A percentile compares a stretch with the other conserved stretches of the same genome.
Conservation (phyloP, 1,140 invertebrate species). For the Bombus ignitus region DNA sequence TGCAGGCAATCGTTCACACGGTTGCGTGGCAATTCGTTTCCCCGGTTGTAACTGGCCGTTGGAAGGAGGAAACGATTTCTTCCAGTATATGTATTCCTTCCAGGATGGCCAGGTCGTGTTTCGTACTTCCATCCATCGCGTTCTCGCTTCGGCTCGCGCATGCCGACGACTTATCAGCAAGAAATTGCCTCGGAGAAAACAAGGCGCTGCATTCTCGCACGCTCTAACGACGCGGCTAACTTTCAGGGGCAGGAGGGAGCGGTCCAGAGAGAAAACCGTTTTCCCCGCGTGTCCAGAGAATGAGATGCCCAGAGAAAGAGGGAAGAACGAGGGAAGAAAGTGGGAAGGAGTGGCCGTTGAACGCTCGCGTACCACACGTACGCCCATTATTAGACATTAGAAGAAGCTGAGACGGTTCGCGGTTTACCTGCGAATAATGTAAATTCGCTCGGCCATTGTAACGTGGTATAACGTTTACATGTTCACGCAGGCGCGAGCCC, state of each 20-base stretch:
- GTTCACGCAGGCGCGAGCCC: neutral
- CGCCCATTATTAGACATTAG: slow-evolving; percentile 65
- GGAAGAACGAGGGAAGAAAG: neutral
- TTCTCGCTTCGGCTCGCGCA: slow-evolving; percentile 21
- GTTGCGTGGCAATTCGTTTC: slow-evolving; percentile 26
- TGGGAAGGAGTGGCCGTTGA: neutral
- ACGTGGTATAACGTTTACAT: neutral
- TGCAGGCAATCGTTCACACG: slow-evolving; percentile 39
- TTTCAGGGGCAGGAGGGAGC: slow-evolving; percentile 29
- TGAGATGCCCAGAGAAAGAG: slow-evolving; percentile 23
- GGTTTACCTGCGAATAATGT: slow-evolving; percentile 65
- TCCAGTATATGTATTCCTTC: too few relatives aligned
- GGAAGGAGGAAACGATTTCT: slow-evolving; percentile 4
- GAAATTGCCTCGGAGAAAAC: slow-evolving; percentile 67
- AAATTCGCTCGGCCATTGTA: slow-evolving; percentile 64
- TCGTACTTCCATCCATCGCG: slow-evolving; percentile 19
- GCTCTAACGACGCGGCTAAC: slow-evolving; percentile 66
- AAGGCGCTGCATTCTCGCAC: slow-evolving; percentile 67
- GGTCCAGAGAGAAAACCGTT: slow-evolving; percentile 27
- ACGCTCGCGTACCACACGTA: slow-evolving; percentile 52
- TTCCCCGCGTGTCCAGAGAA: slow-evolving; percentile 14
- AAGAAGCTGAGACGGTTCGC: slow-evolving; percentile 55
- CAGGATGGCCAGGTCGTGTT: neutral
- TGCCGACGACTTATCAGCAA: slow-evolving; percentile 59
- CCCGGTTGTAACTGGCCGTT: neutral